Conservation (phyloP, 1,140 invertebrate species). For the Nomia melanderi region DNA sequence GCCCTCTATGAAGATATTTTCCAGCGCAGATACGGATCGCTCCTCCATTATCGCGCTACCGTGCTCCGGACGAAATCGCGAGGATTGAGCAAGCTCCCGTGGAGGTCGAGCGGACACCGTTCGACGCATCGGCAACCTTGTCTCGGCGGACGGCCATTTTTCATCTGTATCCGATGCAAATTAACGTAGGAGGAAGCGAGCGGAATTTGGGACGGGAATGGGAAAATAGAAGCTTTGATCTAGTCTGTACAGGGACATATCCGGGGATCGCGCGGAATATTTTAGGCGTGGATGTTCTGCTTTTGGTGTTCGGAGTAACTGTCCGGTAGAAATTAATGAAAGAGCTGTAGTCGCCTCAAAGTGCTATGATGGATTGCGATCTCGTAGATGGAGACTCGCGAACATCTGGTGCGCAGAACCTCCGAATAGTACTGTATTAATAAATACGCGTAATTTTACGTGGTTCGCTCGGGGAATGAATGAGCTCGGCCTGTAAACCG, state of each 20-base stretch:
- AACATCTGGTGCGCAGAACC: slow-evolving; percentile 36
- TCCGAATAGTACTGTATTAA: slow-evolving; percentile 42
- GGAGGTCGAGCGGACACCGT: too few relatives aligned
- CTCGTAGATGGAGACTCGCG: not conserved
- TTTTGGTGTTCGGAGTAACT: slow-evolving; percentile 3
- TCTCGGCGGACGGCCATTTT: too few relatives aligned
- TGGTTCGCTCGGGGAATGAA: not conserved
- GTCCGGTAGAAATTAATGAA: slow-evolving; percentile 31
- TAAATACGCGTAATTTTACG: slow-evolving; percentile 12
- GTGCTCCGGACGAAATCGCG: not conserved
- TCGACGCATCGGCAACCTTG: too few relatives aligned
- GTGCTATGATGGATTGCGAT: slow-evolving; percentile 20
- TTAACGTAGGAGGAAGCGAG: too few relatives aligned
- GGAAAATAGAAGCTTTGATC: not conserved
- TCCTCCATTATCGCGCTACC: not conserved
- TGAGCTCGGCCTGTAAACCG: not conserved
- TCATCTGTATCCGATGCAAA: too few relatives aligned
- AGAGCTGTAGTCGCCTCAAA: not conserved
- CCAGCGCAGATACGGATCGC: slow-evolving; percentile 12
- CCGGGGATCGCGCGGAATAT: not conserved
- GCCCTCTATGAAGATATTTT: slow-evolving; percentile 39
- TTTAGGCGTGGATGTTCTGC: not conserved
- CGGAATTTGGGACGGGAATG: not conserved
- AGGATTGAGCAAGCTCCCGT: too few relatives aligned
- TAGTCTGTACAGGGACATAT: not conserved